Percentiles rank a stretch among this genome's conserved stretches.
These are phyloP conservation scores for Popillia japonica DNA, from an alignment of 1,140 invertebrate genomes.

Conservation along the genomic window DNA sequence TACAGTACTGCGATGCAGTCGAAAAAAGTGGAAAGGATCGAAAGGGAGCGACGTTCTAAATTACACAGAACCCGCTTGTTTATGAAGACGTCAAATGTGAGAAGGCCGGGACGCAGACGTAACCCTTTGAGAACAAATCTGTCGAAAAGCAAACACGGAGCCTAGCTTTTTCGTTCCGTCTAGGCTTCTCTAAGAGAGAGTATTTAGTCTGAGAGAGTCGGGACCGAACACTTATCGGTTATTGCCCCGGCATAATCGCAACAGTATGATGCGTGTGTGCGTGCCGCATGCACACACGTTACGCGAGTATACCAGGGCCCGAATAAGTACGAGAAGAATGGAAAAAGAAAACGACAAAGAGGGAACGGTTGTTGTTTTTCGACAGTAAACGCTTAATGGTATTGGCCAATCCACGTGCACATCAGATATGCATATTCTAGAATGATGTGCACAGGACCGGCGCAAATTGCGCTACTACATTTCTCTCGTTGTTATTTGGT, in stretches of 20 bases:
- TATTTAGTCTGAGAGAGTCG: conserved; percentile 33
- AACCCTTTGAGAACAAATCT: conserved; percentile 37
- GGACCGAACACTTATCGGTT: conserved; percentile 34
- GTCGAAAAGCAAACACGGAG: conserved; percentile 35
- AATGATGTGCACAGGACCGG: background rate
- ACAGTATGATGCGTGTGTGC: conserved; percentile 17
- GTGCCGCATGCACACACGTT: background rate
- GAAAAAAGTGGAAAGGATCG: background rate
- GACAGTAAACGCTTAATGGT: conserved; percentile 9
- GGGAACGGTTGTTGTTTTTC: conserved; percentile 28
- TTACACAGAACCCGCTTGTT: conserved; percentile 36
- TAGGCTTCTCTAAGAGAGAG: background rate
- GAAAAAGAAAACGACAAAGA: background rate
- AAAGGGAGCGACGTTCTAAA: conserved; percentile 30
- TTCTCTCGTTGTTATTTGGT: too few species aligned
- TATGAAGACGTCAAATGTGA: conserved; percentile 35
- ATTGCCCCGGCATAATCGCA: conserved; percentile 38
- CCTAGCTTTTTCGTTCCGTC: background rate
- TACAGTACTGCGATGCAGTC: too few species aligned
- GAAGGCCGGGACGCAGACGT: conserved; percentile 27
- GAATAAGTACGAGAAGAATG: background rate
- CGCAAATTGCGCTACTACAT: too few species aligned
- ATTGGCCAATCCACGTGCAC: conserved; percentile 37
- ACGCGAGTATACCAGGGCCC: background rate
- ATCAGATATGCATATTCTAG: conserved; percentile 28